A percentile compares a stretch with the other conserved stretches of the same genome.
phyloP scores from a whole-genome alignment of 2,888 invertebrate species.

The Trisateles emortualis region DNA sequence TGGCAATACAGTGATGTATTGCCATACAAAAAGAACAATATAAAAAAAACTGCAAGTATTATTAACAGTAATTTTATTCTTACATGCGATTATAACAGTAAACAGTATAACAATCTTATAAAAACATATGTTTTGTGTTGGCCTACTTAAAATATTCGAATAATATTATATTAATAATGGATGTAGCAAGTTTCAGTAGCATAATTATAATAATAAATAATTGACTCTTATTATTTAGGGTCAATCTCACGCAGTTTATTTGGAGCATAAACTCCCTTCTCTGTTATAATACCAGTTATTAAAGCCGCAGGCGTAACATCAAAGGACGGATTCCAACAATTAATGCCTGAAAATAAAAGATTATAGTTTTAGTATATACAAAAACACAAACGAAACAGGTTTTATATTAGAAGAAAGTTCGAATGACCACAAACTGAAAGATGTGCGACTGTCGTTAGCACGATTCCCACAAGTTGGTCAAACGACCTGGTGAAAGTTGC shows the following conservation, averaged over 20 bases:
- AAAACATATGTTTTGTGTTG: constrained; percentile 44
- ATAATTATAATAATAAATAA: constrained; percentile 18
- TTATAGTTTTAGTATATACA: constrained; percentile 1
- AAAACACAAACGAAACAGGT: no score
- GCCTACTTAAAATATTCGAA: constrained; percentile 41
- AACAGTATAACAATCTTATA: constrained; percentile 51
- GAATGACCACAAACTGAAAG: no score
- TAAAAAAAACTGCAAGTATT: constrained; percentile 4
- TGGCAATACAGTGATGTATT: no score
- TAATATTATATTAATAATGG: constrained; percentile 30
- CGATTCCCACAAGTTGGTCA: no score
- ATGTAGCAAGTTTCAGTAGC: constrained; percentile 23
- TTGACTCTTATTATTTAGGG: constrained; percentile 41
- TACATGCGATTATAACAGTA: constrained; percentile 51
- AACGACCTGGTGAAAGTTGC: no score
- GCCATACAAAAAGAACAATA: background rate
- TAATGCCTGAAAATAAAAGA: constrained; percentile 89
- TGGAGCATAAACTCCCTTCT: constrained; percentile 94
- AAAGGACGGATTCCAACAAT: constrained; percentile 99
- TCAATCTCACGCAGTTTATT: constrained; percentile 69
- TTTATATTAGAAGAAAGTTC: background rate
- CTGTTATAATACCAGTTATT: constrained; percentile 98
- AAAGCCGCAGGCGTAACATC: constrained; percentile 98
- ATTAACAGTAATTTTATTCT: constrained; percentile 47
- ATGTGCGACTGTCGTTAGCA: no score